A percentile compares a stretch with the other conserved stretches of the same genome.
These are phyloP conservation scores for Zaprionus gabonicus DNA, from an alignment of 1,140 invertebrate genomes.

Conservation along the genomic window DNA sequence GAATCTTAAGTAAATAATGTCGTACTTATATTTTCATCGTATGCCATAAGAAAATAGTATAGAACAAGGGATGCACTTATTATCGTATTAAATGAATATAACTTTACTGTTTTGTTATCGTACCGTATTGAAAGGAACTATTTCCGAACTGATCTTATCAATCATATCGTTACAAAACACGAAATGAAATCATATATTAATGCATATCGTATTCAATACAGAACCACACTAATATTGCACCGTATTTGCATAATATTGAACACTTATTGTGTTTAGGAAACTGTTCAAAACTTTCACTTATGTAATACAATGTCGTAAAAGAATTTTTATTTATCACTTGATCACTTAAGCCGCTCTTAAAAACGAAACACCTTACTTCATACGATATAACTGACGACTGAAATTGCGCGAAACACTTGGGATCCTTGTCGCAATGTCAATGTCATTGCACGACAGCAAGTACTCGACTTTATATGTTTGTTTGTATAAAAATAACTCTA, in stretches of 20 bases:
- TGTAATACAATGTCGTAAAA: background rate
- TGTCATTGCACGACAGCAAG: background rate
- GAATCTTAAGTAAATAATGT: no score
- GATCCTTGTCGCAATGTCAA: conserved; percentile 30
- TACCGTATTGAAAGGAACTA: background rate
- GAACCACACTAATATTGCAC: background rate
- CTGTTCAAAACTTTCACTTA: background rate
- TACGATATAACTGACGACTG: conserved; percentile 4
- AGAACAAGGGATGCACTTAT: background rate
- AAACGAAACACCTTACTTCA: background rate
- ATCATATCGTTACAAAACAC: background rate
- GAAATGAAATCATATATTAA: no score
- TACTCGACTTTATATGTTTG: background rate
- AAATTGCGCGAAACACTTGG: conserved; percentile 11
- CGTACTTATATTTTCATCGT: no score
- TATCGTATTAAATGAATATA: background rate
- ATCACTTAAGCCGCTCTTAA: background rate
- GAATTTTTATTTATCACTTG: background rate
- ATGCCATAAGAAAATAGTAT: background rate
- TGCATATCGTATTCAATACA: no score
- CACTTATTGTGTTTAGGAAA: background rate
- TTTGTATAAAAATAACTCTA: conserved; percentile 18
- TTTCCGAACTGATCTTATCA: background rate
- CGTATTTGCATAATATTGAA: background rate
- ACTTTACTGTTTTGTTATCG: background rate